Percentiles rank a stretch among this genome's conserved stretches.
Conservation (phyloP, 2,888 invertebrate species). For the Pardosa pseudoannulata region DNA sequence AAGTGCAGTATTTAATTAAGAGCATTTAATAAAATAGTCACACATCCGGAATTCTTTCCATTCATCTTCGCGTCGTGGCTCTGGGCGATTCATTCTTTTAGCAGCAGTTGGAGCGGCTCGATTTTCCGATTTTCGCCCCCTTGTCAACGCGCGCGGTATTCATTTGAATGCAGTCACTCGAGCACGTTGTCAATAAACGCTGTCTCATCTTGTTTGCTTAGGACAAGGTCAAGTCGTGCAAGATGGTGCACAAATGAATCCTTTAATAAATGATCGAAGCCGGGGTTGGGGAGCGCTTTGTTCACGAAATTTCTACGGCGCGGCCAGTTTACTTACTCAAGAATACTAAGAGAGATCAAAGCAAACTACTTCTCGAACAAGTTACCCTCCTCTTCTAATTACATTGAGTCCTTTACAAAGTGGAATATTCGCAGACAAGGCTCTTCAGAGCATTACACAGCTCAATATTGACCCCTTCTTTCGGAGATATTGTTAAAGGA, state of each 20-base stretch:
- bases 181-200: constrained; percentile 54
- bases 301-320: constrained; percentile 42
- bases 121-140: constrained; percentile 56
- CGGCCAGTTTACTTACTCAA: constrained; percentile 68
- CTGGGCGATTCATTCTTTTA: neutral
- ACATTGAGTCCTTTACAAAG: constrained; percentile 65
- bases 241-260: constrained; percentile 61
- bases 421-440: constrained; percentile 25
- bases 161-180: constrained; percentile 57
- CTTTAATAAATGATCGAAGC: constrained; percentile 70
- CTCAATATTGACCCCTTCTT: constrained; percentile 66
- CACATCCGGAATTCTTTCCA: neutral
- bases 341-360: constrained; percentile 67
- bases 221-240: constrained; percentile 66
- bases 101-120: constrained; percentile 13
- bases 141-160: constrained; percentile 17
- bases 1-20: neutral
- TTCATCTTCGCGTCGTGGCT: neutral
- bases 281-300: constrained; percentile 33
- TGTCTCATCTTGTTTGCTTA: constrained; percentile 49
- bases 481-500: constrained; percentile 63
- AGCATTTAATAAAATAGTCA: neutral
- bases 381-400: constrained; percentile 58
- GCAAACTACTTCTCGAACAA: constrained; percentile 48
- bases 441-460: constrained; percentile 53